A percentile compares a stretch with the other conserved stretches of the same genome.
These are phyloP conservation scores for Ormyrus rosae DNA, from an alignment of 2,888 invertebrate genomes.

Conservation along the genomic window DNA sequence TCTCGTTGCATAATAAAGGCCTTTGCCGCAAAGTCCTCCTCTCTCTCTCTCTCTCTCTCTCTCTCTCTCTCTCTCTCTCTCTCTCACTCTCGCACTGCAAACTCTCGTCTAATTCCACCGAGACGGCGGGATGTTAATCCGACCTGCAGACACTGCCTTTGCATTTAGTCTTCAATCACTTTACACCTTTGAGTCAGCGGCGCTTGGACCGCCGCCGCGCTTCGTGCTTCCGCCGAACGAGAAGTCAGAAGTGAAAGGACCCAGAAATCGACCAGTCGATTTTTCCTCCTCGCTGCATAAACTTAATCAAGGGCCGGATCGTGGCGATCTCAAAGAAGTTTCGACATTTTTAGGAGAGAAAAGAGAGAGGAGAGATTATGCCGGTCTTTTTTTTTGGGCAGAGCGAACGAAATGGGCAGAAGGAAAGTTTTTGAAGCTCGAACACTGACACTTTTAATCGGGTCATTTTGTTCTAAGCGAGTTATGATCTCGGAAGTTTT, in stretches of 20 bases:
- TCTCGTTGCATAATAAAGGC: slow-evolving; percentile 53
- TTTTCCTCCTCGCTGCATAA: neutral
- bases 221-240: neutral
- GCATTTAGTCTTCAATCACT: slow-evolving; percentile 33
- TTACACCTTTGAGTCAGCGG: slow-evolving; percentile 18
- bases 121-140: slow-evolving; percentile 26
- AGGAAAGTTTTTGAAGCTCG: too few relatives aligned
- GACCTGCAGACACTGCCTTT: neutral
- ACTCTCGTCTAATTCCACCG: too few relatives aligned
- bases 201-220: neutral
- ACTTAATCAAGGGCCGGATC: slow-evolving; percentile 9
- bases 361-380: too few relatives aligned
- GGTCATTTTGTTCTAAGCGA: slow-evolving; percentile 37
- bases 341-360: neutral
- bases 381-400: too few relatives aligned
- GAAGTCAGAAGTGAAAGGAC: neutral
- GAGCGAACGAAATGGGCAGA: too few relatives aligned
- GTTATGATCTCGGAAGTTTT: slow-evolving; percentile 16
- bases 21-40: neutral
- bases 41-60: too few relatives aligned
- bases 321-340: slow-evolving; percentile 9
- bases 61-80: too few relatives aligned
- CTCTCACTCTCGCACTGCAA: too few relatives aligned
- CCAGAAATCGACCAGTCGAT: neutral
- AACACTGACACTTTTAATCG: slow-evolving; percentile 13